Evolutionary conservation across 2,888 invertebrate genomes (phyloP).

Genomic region (Monochamus alternatus): DNA sequence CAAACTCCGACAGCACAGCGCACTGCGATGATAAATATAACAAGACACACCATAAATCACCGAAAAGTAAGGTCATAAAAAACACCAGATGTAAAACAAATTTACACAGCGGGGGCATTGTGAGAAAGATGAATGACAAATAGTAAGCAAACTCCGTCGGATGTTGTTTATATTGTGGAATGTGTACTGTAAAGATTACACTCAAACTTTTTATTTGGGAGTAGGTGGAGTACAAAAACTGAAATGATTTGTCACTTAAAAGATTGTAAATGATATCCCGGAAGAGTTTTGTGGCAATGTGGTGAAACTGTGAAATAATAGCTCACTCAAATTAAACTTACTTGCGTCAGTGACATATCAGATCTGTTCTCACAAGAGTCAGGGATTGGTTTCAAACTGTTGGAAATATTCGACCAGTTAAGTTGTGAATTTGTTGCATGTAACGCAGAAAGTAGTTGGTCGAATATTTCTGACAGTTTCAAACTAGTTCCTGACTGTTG

Average conservation of each 20-base stretch:
- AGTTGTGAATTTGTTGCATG: no score
- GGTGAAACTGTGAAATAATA: neutral
- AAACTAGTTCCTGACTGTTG: no score
- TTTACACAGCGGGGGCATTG: slow-evolving; percentile 28
- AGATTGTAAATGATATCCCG: neutral
- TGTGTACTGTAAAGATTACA: slow-evolving; percentile 28
- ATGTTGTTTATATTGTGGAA: slow-evolving; percentile 29
- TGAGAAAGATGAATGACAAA: slow-evolving; percentile 32
- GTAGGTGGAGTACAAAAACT: neutral
- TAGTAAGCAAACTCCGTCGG: slow-evolving; percentile 19
- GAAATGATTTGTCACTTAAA: neutral
- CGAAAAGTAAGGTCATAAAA: slow-evolving; percentile 29
- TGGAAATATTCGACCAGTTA: no score
- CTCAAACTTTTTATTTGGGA: neutral
- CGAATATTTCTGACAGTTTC: no score
- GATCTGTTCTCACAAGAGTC: no score
- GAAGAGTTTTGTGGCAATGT: neutral
- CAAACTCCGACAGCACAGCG: neutral
- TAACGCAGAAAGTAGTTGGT: no score
- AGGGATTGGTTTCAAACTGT: no score
- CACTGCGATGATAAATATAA: slow-evolving; percentile 17
- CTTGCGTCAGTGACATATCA: no score
- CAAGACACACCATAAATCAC: slow-evolving; percentile 30
- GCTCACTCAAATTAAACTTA: no score
- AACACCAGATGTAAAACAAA: slow-evolving; percentile 35